Conservation (phyloP, 2,113 vertebrate species). For the Scalopus aquaticus region DNA sequence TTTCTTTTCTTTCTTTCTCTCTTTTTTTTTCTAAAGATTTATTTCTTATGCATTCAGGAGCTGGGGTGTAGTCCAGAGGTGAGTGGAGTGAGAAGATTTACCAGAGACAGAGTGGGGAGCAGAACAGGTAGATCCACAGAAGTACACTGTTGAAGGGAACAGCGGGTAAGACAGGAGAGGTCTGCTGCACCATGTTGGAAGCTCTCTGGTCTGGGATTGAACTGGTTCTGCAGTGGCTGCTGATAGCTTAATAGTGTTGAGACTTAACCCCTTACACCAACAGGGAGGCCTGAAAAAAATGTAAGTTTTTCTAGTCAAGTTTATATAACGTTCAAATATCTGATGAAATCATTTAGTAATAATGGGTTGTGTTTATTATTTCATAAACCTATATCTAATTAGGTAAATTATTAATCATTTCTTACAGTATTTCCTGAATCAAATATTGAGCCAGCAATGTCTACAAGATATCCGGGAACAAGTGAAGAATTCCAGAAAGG, state of each 20-base stretch:
- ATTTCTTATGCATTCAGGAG: too few species aligned
- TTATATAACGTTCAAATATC: neutral
- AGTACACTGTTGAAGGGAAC: too few species aligned
- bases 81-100: too few species aligned
- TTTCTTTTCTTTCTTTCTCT: slow-evolving; percentile 34
- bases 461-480: neutral
- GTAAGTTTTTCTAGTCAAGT: slow-evolving; percentile 56
- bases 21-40: neutral
- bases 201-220: too few species aligned
- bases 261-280: too few species aligned
- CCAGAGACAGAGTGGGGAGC: too few species aligned
- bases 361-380: neutral
- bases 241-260: too few species aligned
- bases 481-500: neutral
- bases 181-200: too few species aligned
- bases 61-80: too few species aligned
- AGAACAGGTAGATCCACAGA: too few species aligned
- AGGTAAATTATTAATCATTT: slow-evolving; percentile 23
- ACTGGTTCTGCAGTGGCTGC: too few species aligned
- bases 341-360: neutral
- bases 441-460: neutral
- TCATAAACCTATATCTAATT: neutral
- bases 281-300: neutral
- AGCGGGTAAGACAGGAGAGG: too few species aligned
- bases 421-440: neutral